Evolutionary conservation across 1,140 invertebrate genomes (phyloP).

Genomic region (Meloidogyne chitwoodi): DNA sequence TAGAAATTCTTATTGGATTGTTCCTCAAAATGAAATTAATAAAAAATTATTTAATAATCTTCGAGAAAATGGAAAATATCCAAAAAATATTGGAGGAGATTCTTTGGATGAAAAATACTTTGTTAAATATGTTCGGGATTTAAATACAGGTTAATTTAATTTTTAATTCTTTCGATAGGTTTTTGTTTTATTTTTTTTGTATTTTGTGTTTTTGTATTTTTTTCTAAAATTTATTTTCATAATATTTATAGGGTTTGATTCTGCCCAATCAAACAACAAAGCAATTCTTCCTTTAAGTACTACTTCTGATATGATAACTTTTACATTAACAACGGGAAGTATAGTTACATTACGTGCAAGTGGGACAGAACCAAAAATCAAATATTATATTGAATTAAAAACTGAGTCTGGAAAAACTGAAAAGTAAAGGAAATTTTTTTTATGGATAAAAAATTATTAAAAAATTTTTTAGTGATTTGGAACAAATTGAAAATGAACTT

Average conservation of each 20-base stretch:
- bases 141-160: slow-evolving; percentile 72
- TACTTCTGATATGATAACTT: slow-evolving; percentile 90
- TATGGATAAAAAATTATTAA: slow-evolving; percentile 14
- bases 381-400: slow-evolving; percentile 86
- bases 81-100: slow-evolving; percentile 69
- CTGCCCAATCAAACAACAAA: slow-evolving; percentile 69
- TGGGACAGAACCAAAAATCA: slow-evolving; percentile 97
- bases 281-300: slow-evolving; percentile 73
- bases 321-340: slow-evolving; percentile 80
- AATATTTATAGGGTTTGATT: slow-evolving; percentile 71
- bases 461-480: slow-evolving; percentile 32
- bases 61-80: slow-evolving; percentile 62
- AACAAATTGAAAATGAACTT: slow-evolving; percentile 34
- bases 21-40: slow-evolving; percentile 45
- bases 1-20: slow-evolving; percentile 53
- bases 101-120: slow-evolving; percentile 65
- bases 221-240: slow-evolving; percentile 62
- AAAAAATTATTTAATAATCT: slow-evolving; percentile 46
- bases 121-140: slow-evolving; percentile 75
- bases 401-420: slow-evolving; percentile 54
- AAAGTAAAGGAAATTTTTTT: slow-evolving; percentile 35
- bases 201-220: not conserved
- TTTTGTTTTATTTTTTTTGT: not conserved
- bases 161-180: too few relatives aligned
- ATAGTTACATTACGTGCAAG: slow-evolving; percentile 84